A percentile compares a stretch with the other conserved stretches of the same genome.
Evolutionary conservation across 2,888 invertebrate genomes (phyloP).

Genomic region (Cryptus armator): DNA sequence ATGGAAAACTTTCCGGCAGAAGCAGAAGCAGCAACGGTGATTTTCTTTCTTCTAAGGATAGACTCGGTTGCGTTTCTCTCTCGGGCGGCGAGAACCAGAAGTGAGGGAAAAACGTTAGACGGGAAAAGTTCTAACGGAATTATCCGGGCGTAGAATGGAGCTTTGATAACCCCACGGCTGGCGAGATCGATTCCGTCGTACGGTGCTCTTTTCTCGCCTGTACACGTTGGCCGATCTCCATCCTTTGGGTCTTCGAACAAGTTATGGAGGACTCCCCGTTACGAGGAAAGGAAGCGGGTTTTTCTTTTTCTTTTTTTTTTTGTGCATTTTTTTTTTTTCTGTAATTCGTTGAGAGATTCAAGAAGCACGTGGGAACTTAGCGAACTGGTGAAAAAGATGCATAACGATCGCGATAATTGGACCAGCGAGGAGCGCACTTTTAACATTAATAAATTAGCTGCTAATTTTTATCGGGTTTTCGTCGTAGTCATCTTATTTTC

Average conservation of each 20-base stretch:
- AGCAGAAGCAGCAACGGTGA: slow-evolving; percentile 45
- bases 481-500: slow-evolving; percentile 12
- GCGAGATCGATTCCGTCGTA: slow-evolving; percentile 40
- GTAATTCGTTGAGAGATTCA: slow-evolving; percentile 19
- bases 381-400: slow-evolving; percentile 31
- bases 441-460: slow-evolving; percentile 70
- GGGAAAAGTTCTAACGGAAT: slow-evolving; percentile 59
- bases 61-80: slow-evolving; percentile 28
- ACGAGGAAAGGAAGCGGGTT: slow-evolving; percentile 11
- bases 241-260: slow-evolving; percentile 27
- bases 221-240: slow-evolving; percentile 23
- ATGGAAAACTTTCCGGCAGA: slow-evolving; percentile 63
- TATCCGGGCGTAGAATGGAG: slow-evolving; percentile 58
- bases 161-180: slow-evolving; percentile 48
- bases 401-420: slow-evolving; percentile 53
- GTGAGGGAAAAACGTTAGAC: slow-evolving; percentile 40
- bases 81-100: slow-evolving; percentile 44
- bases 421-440: slow-evolving; percentile 67
- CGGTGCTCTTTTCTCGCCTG: slow-evolving; percentile 11
- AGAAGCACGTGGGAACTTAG: slow-evolving; percentile 15
- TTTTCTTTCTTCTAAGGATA: slow-evolving; percentile 9
- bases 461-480: slow-evolving; percentile 67
- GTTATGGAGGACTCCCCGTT: slow-evolving; percentile 5
- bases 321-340: slow-evolving; percentile 38
- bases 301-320: slow-evolving; percentile 38